Conservation (phyloP, 37 sponge, comb jelly and placozoan species). For the Amphimedon queenslandica region DNA sequence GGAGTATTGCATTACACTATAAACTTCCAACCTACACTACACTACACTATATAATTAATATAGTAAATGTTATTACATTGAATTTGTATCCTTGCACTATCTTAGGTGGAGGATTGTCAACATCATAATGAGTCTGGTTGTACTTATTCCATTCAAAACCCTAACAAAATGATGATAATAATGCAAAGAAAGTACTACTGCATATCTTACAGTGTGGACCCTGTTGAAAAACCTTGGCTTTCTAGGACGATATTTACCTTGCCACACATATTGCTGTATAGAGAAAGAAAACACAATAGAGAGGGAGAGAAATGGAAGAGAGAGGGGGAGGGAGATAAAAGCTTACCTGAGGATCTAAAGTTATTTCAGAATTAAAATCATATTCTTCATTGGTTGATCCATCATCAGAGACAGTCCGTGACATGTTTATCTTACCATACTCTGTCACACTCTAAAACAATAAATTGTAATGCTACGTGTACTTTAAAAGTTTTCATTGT, state of each 20-base stretch:
- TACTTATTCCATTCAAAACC: slow-evolving; percentile 99
- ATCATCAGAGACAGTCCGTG: slow-evolving; percentile 45
- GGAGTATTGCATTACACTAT: no score
- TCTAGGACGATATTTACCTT: slow-evolving; percentile 92
- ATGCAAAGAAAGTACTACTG: background rate
- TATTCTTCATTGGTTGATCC: slow-evolving; percentile 79
- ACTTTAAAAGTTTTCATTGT: no score
- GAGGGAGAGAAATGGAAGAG: no score
- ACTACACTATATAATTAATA: no score
- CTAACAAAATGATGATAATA: slow-evolving; percentile 19
- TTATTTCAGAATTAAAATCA: slow-evolving; percentile 81
- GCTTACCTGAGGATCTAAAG: slow-evolving; percentile 35
- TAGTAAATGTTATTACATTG: no score
- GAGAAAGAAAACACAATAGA: no score
- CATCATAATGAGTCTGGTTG: slow-evolving; percentile 99
- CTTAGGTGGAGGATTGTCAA: slow-evolving; percentile 98
- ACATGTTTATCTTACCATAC: slow-evolving; percentile 31
- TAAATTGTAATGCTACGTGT: no score
- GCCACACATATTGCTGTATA: slow-evolving; percentile 77
- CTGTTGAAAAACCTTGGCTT: slow-evolving; percentile 98
- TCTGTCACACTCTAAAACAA: slow-evolving; percentile 35
- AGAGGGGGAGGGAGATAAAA: no score
- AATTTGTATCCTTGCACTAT: slow-evolving; percentile 99
- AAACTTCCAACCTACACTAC: no score
- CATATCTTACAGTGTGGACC: slow-evolving; percentile 89